Base-by-base conservation (phyloP, 2,113 vertebrate species). In the Myocastor coypus region DNA sequence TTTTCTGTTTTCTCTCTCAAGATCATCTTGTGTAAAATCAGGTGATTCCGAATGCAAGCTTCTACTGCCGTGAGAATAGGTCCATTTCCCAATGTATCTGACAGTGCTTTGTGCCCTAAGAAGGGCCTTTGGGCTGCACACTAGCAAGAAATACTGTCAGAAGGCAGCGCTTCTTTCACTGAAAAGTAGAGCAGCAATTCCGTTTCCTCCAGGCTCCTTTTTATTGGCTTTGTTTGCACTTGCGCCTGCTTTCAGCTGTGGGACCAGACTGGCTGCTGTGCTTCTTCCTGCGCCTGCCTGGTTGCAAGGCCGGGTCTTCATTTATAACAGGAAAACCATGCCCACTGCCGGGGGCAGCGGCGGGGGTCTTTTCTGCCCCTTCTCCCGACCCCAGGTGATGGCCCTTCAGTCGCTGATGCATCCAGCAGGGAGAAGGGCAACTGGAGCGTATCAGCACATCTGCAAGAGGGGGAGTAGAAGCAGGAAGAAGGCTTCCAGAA, bases 401-500 rank as follows among this genome's bases (percentile, higher is more conserved):
- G 40, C 37, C 37, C 50, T 71, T 16, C 64, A 69, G 71, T 77
- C 32, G 68, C 73, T 89, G 42, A 75, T 63, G 95, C 71, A 92
- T 14, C 12, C 11, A 69, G 73, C 17, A 94, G 84, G 83, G 94
- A 89, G 63, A 92, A 92, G 83, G 89, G 46, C 24, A 75, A 92
- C 77, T 94, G 57, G 52, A 88, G 55, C 89, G 96, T 89, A 90
- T 66, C 52, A 78, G 89, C 81, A 57, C 7, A 80, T 96, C 71
- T 77, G 57, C 69, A 40, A 7, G n/a, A 55, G 80, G 28, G 69
- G 59, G 63, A 37, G 92, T n/a, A 69, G 68, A 63, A 86, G 61
- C 89, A 94, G 94, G 95, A 97, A 96, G 94, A 75, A 57, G 80
- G n/a, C 89, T 93, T 95, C 90, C 87, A 90, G 94, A 96, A 96